Evolutionary conservation across 2,797 vertebrate genomes (phyloP), one percentile per base, ranked within the genome.

Genomic region (Sparidentex hasta): DNA sequence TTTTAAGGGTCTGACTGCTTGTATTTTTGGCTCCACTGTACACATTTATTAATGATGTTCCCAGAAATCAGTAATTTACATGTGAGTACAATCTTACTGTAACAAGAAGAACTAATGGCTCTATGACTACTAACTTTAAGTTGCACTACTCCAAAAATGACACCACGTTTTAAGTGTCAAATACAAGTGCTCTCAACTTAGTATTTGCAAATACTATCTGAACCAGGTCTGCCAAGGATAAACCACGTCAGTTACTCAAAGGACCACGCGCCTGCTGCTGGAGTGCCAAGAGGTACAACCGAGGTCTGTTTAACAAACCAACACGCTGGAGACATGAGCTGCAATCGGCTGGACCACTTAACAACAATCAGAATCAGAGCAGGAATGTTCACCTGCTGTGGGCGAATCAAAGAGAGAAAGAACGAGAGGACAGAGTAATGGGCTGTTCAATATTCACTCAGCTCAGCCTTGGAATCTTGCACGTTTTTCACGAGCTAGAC

Each of bases 311-410:
- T 67, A 71, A 69, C 64, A 83, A 86, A 85, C 78, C 72, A 43
- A 80, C 58, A 25, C 16, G 68, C 59, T 25, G 65, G 71, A 85
- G 80, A 75, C 56, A 51, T 74, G 85, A 82, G 77, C 76, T 58
- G 65, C 54, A 72, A 73, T 80, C 25, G 52, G 67, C 52, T 9
- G 13, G 56, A 82, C 41, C 75, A 74, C 85, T 89, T 75, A 29
- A 83, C 72, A 87, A 88, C 77, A 90, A 90, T 93, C 87, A 86
- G 71, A 82, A 84, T 83, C 82, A 66, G 86, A 80, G 86, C 63
- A 65, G 82, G 66, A 85, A 86, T 58, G 85, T 80, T 86, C 79
- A 78, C 88, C 91, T 80, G 84, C 90, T 88, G 85, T 65, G 83
- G 65, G 79, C 7, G 12, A 87, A 92, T 86, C 78, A 87, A 76